Conservation (phyloP, 2,113 vertebrate species). For the Catharus bicknelli region DNA sequence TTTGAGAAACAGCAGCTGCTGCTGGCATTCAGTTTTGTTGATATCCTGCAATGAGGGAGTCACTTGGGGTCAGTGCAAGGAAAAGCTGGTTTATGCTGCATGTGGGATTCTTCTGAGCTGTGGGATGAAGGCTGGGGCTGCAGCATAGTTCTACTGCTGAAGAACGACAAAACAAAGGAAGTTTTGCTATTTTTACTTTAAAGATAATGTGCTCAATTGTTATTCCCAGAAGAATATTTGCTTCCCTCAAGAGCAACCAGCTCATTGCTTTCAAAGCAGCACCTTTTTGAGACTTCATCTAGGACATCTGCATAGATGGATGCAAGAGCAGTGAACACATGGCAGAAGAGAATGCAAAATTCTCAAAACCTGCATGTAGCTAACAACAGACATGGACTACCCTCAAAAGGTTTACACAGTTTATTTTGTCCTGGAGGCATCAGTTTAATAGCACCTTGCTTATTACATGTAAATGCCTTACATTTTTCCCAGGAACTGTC, state of each 20-base stretch:
- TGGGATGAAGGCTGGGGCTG: constrained; percentile 22
- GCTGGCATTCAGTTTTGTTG: constrained; percentile 21
- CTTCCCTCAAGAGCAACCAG: background rate
- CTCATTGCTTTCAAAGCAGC: background rate
- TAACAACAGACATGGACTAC: background rate
- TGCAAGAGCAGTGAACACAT: background rate
- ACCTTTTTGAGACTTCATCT: background rate
- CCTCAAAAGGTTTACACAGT: background rate
- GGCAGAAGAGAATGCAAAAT: background rate
- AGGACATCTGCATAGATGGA: background rate
- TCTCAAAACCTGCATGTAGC: background rate
- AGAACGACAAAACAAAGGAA: constrained; percentile 27
- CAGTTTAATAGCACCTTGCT: background rate
- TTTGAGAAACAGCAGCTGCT: constrained; percentile 49
- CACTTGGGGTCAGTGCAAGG: constrained; percentile 26
- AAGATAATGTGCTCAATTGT: background rate
- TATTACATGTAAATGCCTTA: background rate
- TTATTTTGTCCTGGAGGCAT: background rate
- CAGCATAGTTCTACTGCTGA: background rate
- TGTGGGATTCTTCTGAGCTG: constrained; percentile 37
- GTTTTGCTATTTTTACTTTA: constrained; percentile 27
- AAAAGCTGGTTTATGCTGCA: constrained; percentile 24
- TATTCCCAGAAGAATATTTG: background rate
- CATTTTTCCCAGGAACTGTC: background rate
- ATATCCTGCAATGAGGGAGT: background rate